Evolutionary conservation across 2,888 invertebrate species (phyloP).

Genomic region (Diadromus collaris): DNA sequence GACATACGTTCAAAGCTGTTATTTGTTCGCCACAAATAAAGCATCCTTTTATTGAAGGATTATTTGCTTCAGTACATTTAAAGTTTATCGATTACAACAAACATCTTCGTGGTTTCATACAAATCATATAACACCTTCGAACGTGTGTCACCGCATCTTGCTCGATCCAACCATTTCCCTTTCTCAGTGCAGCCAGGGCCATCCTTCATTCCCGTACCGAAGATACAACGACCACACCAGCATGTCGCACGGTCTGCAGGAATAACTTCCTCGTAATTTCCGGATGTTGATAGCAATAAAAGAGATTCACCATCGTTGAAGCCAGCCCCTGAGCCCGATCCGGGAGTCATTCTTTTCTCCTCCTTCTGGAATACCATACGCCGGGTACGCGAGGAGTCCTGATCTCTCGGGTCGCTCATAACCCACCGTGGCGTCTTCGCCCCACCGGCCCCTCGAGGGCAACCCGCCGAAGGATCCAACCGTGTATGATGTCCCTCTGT

Average conservation of each 20-base stretch:
- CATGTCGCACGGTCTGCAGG: constrained; percentile 45
- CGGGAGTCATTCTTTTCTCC: constrained; percentile 20
- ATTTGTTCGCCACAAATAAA: too few species aligned
- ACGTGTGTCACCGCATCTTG: too few species aligned
- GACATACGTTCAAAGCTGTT: too few species aligned
- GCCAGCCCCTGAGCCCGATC: constrained; percentile 17
- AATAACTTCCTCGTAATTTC: constrained; percentile 65
- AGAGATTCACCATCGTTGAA: constrained; percentile 35
- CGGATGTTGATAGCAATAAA: constrained; percentile 53
- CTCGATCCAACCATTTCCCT: too few species aligned
- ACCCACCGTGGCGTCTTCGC: constrained; percentile 39
- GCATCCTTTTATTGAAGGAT: too few species aligned
- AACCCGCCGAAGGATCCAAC: constrained; percentile 42
- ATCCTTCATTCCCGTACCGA: constrained; percentile 68
- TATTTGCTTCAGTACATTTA: too few species aligned
- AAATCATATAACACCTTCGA: too few species aligned
- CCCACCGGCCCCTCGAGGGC: constrained; percentile 52
- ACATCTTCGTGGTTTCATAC: too few species aligned
- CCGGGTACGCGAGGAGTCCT: constrained; percentile 13
- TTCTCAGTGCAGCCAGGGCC: constrained; percentile 64
- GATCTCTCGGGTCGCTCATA: constrained; percentile 42
- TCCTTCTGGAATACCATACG: constrained; percentile 42
- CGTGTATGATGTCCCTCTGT: constrained; percentile 36
- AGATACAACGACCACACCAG: background rate
- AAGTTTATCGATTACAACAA: too few species aligned